Conservation (phyloP, 1,140 invertebrate genomes). For the Calephelis virginiensis region DNA sequence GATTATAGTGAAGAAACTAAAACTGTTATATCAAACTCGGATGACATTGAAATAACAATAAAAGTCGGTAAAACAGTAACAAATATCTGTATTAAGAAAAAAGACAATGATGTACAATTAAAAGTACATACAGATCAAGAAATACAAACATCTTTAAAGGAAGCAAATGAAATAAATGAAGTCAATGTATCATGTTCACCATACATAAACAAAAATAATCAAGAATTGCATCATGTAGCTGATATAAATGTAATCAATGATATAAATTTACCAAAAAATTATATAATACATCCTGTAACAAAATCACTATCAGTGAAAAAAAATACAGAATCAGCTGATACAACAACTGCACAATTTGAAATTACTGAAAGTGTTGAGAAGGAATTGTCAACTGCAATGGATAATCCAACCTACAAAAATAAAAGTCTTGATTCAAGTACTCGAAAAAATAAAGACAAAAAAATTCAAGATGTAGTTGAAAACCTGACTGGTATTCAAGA, state of each 20-base stretch:
- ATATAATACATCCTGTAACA: slow-evolving; percentile 14
- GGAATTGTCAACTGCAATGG: slow-evolving; percentile 54
- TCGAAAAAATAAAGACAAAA: slow-evolving; percentile 13
- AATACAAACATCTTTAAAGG: slow-evolving; percentile 50
- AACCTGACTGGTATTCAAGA: slow-evolving; percentile 26
- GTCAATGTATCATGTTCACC: slow-evolving; percentile 19
- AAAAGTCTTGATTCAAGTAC: slow-evolving; percentile 25
- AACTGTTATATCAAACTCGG: slow-evolving; percentile 29
- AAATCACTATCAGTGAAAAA: slow-evolving; percentile 52
- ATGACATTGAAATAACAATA: slow-evolving; percentile 64
- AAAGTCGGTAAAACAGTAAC: slow-evolving; percentile 60
- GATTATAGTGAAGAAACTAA: slow-evolving; percentile 23
- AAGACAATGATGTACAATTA: slow-evolving; percentile 52
- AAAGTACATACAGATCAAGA: slow-evolving; percentile 53
- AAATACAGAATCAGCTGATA: slow-evolving; percentile 63
- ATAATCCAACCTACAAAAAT: slow-evolving; percentile 32
- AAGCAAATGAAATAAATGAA: slow-evolving; percentile 20
- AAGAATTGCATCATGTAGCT: slow-evolving; percentile 7
- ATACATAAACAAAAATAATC: slow-evolving; percentile 15
- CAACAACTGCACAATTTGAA: slow-evolving; percentile 51
- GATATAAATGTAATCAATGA: neutral
- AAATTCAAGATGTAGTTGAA: slow-evolving; percentile 17
- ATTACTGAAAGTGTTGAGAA: slow-evolving; percentile 64
- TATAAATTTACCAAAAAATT: neutral
- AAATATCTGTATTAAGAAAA: slow-evolving; percentile 61